Percentiles rank a stretch among this genome's conserved stretches.
phyloP scores from a whole-genome alignment of 2,797 vertebrate genomes.

The Diplodus sargus region DNA sequence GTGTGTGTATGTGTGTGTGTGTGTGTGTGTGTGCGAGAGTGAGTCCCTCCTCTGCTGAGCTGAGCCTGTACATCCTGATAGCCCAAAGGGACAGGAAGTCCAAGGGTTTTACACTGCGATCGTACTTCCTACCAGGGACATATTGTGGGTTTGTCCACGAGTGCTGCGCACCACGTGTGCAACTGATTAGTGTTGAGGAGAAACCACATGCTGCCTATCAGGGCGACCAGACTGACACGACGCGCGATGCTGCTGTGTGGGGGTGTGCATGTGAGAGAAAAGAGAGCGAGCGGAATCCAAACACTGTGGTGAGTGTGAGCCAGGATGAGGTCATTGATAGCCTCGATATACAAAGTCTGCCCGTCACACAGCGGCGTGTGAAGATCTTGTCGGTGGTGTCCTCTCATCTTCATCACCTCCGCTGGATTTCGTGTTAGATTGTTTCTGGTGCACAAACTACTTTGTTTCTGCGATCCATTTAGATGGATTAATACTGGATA shows the following conservation, averaged over 20 bases:
- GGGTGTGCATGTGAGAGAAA: conserved; percentile 7
- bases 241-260: conserved; percentile 39
- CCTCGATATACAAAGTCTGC: conserved; percentile 21
- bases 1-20: conserved; percentile 31
- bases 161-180: conserved; percentile 32
- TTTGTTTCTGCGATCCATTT: not conserved
- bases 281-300: conserved; percentile 19
- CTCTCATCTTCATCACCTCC: not conserved
- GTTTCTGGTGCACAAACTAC: too few species aligned
- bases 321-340: conserved; percentile 49
- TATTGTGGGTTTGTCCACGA: conserved; percentile 57
- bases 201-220: conserved; percentile 78
- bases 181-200: conserved; percentile 73
- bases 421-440: not conserved
- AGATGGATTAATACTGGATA: not conserved
- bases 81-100: conserved; percentile 74
- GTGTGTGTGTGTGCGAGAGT: conserved; percentile 21
- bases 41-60: conserved; percentile 36
- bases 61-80: conserved; percentile 72
- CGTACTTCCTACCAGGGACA: conserved; percentile 70
- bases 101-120: conserved; percentile 50
- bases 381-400: not conserved
- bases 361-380: not conserved
- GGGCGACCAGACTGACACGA: conserved; percentile 60
- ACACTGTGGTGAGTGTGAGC: conserved; percentile 26